Evolutionary conservation across 2,888 invertebrate genomes (phyloP), one percentile per base, ranked within the genome.

Genomic region (Eristalinus aeneus): DNA sequence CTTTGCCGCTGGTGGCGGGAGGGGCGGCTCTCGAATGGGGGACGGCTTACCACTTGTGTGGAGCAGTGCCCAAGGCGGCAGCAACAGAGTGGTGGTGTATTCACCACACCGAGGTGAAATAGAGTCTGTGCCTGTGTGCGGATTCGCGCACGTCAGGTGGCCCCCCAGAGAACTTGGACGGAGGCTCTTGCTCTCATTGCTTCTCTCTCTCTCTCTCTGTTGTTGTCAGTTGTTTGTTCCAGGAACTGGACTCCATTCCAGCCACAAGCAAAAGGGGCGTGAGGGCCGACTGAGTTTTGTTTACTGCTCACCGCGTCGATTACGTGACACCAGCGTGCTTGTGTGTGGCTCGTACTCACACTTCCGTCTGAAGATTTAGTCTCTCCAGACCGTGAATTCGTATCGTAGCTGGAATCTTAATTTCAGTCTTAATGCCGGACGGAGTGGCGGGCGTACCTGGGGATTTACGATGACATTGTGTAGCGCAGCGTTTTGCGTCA

Each of bases 381-480:
- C 36, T 32, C 27, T 78, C 54, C 22, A 61, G 65, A 60, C 36
- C 67, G 39, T 53, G 27, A 54, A 69, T 58, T 72, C 23, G n/a
- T 63, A 63, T 20, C 20, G 31, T 31, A 65, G 16, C 73, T 81
- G 81, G 73, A 77, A 69, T 81, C 81, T 86, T 32, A 68, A 63
- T 73, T 68, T 79, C 72, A 76, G 74, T 81, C 81, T 81, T 64
- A 81, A 71, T 81, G 81, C 73, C 73, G 73, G 81, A 69, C 74
- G 81, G 53, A 46, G 39, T n/a, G 4, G 6, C 46, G 46, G 16
- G 8, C 46, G 60, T 64, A 71, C 22, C 53, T 64, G 72, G 75
- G 58, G 74, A 53, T 53, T 76, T 64, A 60, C 20, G 32, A 60
- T 82, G 72, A 8, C 46, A 58, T 32, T 68, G 63, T 31, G 16